phyloP scores from a whole-genome alignment of 2,888 invertebrate species.

The Caenorhabditis becei region DNA sequence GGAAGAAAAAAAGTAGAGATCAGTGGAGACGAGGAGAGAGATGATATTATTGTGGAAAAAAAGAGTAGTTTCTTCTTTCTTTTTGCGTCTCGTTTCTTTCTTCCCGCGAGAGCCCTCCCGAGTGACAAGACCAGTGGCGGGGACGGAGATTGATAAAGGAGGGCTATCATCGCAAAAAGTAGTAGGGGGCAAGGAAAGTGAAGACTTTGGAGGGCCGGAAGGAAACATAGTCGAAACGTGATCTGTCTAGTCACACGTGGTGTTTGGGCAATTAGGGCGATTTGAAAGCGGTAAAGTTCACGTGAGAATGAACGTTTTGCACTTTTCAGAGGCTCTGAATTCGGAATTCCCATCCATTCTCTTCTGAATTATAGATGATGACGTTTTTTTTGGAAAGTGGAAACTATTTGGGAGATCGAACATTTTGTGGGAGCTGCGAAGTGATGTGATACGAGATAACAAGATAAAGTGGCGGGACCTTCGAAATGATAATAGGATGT shows the following conservation, averaged over 20 bases:
- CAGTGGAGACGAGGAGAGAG: conserved; percentile 22
- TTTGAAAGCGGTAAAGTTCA: not conserved
- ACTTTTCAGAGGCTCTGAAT: conserved; percentile 10
- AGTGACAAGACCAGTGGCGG: conserved; percentile 57
- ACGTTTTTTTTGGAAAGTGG: not conserved
- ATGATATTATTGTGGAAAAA: conserved; percentile 49
- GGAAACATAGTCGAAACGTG: conserved; percentile 28
- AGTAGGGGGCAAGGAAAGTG: conserved; percentile 19
- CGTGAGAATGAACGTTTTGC: conserved; percentile 29
- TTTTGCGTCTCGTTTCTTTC: conserved; percentile 23
- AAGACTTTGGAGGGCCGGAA: too few species aligned
- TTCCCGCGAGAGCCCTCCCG: conserved; percentile 24
- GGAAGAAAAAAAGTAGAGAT: conserved; percentile 25
- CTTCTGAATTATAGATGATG: conserved; percentile 21
- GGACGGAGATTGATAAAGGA: conserved; percentile 59
- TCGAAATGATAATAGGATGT: conserved; percentile 41
- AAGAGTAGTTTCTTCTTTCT: conserved; percentile 40
- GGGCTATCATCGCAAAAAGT: conserved; percentile 51
- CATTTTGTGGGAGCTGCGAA: too few species aligned
- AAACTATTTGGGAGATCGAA: not conserved
- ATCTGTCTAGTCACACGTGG: conserved; percentile 60
- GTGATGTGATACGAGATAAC: not conserved
- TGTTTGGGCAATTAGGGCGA: too few species aligned
- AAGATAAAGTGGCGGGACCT: conserved; percentile 22
- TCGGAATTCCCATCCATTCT: not conserved